Conservation (phyloP, 2,113 vertebrate genomes). For the Galeopterus variegatus region DNA sequence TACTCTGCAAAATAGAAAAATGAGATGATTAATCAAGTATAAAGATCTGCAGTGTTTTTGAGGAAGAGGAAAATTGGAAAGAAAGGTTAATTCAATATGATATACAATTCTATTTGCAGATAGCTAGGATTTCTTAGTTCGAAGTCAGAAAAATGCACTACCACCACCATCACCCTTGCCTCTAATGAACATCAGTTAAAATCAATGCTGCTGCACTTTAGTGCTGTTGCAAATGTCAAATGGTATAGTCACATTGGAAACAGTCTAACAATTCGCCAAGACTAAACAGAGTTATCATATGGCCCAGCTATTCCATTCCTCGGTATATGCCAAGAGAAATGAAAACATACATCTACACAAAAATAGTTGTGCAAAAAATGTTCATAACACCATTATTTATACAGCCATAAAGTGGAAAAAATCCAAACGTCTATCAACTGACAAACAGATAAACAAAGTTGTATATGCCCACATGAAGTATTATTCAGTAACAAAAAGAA, state of each 20-base stretch:
- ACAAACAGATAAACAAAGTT: background rate
- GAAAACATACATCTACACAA: background rate
- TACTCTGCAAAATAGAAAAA: constrained; percentile 71
- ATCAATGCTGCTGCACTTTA: background rate
- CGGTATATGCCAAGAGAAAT: background rate
- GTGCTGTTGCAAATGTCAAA: background rate
- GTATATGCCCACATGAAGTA: background rate
- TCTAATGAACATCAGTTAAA: constrained; percentile 44
- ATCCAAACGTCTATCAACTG: background rate
- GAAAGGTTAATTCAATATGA: constrained; percentile 28
- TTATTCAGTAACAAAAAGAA: background rate
- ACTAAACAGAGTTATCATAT: background rate
- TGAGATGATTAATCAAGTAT: constrained; percentile 4
- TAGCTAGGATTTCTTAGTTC: background rate
- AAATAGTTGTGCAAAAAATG: background rate
- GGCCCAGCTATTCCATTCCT: background rate
- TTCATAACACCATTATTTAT: constrained; percentile 11
- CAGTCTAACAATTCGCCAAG: background rate
- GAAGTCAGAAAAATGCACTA: constrained; percentile 44
- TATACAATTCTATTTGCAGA: constrained; percentile 14
- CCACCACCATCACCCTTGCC: background rate
- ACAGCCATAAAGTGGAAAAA: background rate
- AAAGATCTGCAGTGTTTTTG: constrained; percentile 40
- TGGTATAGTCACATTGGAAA: background rate
- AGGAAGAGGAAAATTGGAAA: background rate